These are phyloP conservation scores for Hippopotamyrus pictus DNA, from an alignment of 2,797 vertebrate species.

Conservation along the genomic window DNA sequence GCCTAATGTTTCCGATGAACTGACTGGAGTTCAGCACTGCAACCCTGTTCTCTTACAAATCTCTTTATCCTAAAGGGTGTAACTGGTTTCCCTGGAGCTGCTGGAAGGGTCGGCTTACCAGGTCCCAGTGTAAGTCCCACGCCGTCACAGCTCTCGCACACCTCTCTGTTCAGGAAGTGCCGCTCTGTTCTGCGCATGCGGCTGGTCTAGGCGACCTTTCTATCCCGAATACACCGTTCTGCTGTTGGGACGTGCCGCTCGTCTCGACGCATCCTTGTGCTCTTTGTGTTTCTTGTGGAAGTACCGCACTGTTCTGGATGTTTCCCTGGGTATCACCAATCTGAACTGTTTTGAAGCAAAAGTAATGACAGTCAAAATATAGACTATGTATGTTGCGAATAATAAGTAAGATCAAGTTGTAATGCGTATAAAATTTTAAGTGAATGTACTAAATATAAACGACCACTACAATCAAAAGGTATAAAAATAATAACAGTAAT, in stretches of 20 bases:
- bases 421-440: not conserved
- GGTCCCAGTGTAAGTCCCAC: constrained; percentile 80
- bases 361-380: not conserved
- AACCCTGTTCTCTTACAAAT: not conserved
- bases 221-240: not conserved
- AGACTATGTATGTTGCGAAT: not conserved
- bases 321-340: not conserved
- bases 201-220: not conserved
- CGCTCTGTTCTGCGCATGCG: not conserved
- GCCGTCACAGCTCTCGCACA: not conserved
- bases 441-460: not conserved
- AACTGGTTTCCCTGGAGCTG: constrained; percentile 92
- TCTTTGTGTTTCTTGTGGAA: not conserved
- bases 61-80: constrained; percentile 63
- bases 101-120: constrained; percentile 85
- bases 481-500: not conserved
- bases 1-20: not conserved
- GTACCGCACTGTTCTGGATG: not conserved
- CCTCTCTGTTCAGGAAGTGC: not conserved
- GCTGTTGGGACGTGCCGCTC: not conserved
- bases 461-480: not conserved
- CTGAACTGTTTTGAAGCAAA: not conserved
- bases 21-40: not conserved
- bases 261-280: not conserved
- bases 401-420: not conserved